Percentiles rank a stretch among this genome's conserved stretches.
Evolutionary conservation across 2,797 vertebrate genomes (phyloP).

Genomic region (Pristis pectinata): DNA sequence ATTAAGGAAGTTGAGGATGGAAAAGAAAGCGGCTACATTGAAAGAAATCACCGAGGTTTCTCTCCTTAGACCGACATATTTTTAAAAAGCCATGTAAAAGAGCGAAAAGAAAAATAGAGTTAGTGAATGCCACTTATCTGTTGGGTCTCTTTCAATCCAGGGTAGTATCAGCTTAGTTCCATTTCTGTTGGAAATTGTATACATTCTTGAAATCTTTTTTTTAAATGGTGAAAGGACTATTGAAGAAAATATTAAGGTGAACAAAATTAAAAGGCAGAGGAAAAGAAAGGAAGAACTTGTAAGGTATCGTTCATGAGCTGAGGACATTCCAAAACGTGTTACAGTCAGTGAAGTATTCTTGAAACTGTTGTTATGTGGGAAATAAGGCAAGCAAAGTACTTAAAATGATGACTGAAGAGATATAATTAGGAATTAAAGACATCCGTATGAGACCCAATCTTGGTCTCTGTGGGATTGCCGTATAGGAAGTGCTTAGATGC

Average conservation of each 20-base stretch:
- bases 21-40: neutral
- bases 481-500: neutral
- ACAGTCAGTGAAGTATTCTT: too few species aligned
- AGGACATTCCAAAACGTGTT: too few species aligned
- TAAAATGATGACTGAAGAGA: neutral
- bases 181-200: neutral
- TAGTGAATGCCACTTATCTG: neutral
- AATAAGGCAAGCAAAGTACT: neutral
- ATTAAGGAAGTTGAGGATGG: neutral
- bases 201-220: neutral
- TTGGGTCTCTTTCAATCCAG: neutral
- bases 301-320: neutral
- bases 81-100: neutral
- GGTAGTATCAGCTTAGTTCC: neutral
- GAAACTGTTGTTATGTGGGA: too few species aligned
- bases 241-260: neutral
- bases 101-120: neutral
- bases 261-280: neutral
- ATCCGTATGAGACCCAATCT: neutral
- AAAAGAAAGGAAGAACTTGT: neutral
- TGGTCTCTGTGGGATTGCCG: neutral
- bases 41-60: neutral
- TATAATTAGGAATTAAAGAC: neutral
- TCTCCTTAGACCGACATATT: neutral
- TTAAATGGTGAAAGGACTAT: neutral